These are phyloP conservation scores for Gymnopithys bicolor DNA, from an alignment of 2,797 vertebrate genomes.

Conservation along the genomic window DNA sequence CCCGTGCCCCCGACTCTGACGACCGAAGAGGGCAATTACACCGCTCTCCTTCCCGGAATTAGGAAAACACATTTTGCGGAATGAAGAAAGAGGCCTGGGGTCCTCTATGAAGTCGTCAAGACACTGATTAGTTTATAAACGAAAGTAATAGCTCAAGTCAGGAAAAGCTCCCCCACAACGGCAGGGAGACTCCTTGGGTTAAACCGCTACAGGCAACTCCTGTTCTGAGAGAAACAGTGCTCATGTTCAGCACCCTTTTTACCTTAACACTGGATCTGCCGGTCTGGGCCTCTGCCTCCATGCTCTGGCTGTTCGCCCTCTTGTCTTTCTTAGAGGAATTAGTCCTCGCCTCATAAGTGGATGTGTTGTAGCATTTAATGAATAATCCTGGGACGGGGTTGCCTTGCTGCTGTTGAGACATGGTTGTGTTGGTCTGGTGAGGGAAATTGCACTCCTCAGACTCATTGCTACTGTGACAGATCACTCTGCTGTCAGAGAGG, in stretches of 20 bases:
- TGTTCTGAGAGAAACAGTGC: slow-evolving; percentile 54
- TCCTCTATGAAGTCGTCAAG: background rate
- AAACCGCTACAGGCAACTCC: background rate
- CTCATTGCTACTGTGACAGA: slow-evolving; percentile 91
- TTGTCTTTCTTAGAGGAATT: slow-evolving; percentile 76
- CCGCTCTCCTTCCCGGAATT: background rate
- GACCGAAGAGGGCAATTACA: fast-evolving
- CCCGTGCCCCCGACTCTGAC: background rate
- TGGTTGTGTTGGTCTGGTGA: slow-evolving; percentile 89
- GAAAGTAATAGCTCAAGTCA: background rate
- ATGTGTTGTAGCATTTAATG: slow-evolving; percentile 85
- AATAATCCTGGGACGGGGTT: slow-evolving; percentile 89
- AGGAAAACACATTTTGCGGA: background rate
- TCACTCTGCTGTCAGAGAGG: slow-evolving; percentile 90
- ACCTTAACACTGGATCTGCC: slow-evolving; percentile 73
- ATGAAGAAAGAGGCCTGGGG: background rate
- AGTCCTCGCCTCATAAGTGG: slow-evolving; percentile 88
- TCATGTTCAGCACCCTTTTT: slow-evolving; percentile 46
- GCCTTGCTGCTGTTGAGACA: slow-evolving; percentile 84
- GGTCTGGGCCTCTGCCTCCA: slow-evolving; percentile 71
- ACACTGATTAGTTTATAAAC: background rate
- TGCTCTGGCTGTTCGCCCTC: slow-evolving; percentile 71
- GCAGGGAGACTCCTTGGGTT: background rate
- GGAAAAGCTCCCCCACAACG: background rate
- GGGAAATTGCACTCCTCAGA: slow-evolving; percentile 90